Percentiles rank a stretch among this genome's conserved stretches.
Conservation (phyloP, 53 echinoderm and acorn worm genomes). For the Pentamera pediparva region DNA sequence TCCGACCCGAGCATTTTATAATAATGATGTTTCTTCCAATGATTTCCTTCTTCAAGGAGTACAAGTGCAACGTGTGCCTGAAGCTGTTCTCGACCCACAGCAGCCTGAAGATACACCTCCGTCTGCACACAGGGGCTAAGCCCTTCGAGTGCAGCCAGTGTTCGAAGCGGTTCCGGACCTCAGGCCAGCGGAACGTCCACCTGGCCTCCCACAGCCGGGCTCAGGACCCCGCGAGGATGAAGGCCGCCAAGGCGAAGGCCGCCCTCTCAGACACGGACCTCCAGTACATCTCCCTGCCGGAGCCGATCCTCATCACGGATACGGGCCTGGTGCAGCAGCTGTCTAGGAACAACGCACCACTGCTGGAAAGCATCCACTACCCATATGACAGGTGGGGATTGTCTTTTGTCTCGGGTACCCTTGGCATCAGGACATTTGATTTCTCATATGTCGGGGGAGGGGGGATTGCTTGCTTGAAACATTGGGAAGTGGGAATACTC, state of each 20-base stretch:
- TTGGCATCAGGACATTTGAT: too few relatives aligned
- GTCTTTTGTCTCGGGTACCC: too few relatives aligned
- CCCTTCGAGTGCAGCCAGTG: conserved; percentile 95
- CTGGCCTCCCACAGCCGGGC: conserved; percentile 78
- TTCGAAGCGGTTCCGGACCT: conserved; percentile 87
- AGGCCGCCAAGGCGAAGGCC: conserved; percentile 17
- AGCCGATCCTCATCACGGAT: conserved; percentile 96
- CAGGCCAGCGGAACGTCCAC: conserved; percentile 94
- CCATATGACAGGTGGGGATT: too few relatives aligned
- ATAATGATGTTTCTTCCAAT: too few relatives aligned
- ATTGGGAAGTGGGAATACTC: too few relatives aligned
- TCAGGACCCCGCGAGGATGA: conserved; percentile 26
- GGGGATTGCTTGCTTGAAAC: too few relatives aligned
- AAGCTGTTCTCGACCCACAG: conserved; percentile 94
- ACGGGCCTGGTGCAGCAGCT: conserved; percentile 92
- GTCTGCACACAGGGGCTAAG: conserved; percentile 93
- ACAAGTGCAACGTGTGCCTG: conserved; percentile 87
- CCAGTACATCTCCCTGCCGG: conserved; percentile 78
- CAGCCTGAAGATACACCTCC: conserved; percentile 86
- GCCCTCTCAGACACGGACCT: conserved; percentile 51
- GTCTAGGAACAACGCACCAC: conserved; percentile 49
- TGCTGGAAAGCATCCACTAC: too few relatives aligned
- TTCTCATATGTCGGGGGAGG: too few relatives aligned
- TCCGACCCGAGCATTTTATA: too few relatives aligned
- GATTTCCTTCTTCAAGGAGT: too few relatives aligned